Conservation (phyloP, 2,888 invertebrate genomes). For the Belgica antarctica region DNA sequence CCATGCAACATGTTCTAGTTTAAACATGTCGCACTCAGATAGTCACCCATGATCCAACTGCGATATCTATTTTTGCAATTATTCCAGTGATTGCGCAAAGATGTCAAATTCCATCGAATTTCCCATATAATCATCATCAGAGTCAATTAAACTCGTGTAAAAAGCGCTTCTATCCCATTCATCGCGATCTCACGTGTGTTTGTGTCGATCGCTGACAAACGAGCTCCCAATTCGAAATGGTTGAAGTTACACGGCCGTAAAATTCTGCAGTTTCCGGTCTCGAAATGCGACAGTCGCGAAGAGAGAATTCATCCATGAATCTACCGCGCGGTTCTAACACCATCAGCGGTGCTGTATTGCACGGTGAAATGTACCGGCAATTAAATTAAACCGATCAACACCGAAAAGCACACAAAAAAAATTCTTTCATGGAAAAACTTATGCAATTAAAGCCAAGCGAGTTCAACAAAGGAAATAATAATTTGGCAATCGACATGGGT, state of each 20-base stretch:
- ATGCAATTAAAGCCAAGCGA: neutral
- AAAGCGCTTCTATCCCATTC: neutral
- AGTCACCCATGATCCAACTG: neutral
- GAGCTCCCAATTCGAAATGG: neutral
- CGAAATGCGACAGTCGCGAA: neutral
- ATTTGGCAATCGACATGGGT: neutral
- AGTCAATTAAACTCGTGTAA: neutral
- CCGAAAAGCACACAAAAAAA: too few relatives aligned
- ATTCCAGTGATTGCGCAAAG: conserved; percentile 39
- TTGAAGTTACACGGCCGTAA: conserved; percentile 37
- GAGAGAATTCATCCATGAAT: conserved; percentile 25
- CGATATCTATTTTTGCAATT: conserved; percentile 13
- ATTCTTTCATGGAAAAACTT: neutral
- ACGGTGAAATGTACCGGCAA: neutral
- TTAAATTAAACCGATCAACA: neutral
- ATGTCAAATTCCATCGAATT: conserved; percentile 32
- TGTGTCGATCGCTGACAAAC: neutral
- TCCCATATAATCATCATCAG: neutral
- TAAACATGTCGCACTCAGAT: neutral
- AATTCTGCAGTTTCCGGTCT: conserved; percentile 38
- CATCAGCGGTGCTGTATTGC: neutral
- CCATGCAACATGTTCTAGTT: too few relatives aligned
- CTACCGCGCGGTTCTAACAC: neutral
- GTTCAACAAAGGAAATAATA: neutral
- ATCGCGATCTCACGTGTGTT: neutral